Conservation (phyloP, 2,797 vertebrate species). For the Lepilemur septentrionalis region DNA sequence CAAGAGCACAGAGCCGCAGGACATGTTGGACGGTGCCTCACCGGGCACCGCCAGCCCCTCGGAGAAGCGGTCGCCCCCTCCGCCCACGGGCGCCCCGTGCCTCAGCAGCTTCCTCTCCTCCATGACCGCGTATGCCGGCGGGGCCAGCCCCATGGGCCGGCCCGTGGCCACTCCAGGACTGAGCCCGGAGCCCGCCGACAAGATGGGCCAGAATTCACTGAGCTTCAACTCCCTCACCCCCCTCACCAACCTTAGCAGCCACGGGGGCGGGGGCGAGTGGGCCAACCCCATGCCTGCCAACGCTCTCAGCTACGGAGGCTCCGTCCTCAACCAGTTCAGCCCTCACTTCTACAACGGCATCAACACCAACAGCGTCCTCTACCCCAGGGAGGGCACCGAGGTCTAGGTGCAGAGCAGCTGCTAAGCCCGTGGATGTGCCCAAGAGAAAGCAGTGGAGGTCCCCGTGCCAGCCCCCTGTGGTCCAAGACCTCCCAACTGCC, state of each 20-base stretch:
- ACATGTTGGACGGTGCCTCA: conserved; percentile 84
- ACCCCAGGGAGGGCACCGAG: conserved; percentile 95
- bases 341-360: conserved; percentile 93
- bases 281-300: conserved; percentile 87
- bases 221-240: conserved; percentile 91
- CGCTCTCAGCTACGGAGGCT: conserved; percentile 89
- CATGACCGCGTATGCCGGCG: conserved; percentile 88
- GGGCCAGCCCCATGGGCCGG: conserved; percentile 82
- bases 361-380: conserved; percentile 89
- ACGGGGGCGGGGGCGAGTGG: conserved; percentile 86
- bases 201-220: conserved; percentile 87
- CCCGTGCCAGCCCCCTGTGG: not conserved
- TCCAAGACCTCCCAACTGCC: not conserved
- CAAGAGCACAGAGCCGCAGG: conserved; percentile 86
- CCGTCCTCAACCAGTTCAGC: conserved; percentile 93
- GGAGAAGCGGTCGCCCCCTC: conserved; percentile 89
- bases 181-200: conserved; percentile 88
- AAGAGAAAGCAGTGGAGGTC: not conserved
- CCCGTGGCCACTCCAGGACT: conserved; percentile 88
- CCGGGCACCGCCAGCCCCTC: conserved; percentile 79
- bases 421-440: not conserved
- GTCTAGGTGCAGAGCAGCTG: conserved; percentile 84
- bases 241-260: conserved; percentile 84
- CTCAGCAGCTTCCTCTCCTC: conserved; percentile 92
- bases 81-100: conserved; percentile 87